Percentiles rank a stretch among this genome's conserved stretches.
Conservation (phyloP, 2,888 invertebrate species). For the Himalopsyche japonica region DNA sequence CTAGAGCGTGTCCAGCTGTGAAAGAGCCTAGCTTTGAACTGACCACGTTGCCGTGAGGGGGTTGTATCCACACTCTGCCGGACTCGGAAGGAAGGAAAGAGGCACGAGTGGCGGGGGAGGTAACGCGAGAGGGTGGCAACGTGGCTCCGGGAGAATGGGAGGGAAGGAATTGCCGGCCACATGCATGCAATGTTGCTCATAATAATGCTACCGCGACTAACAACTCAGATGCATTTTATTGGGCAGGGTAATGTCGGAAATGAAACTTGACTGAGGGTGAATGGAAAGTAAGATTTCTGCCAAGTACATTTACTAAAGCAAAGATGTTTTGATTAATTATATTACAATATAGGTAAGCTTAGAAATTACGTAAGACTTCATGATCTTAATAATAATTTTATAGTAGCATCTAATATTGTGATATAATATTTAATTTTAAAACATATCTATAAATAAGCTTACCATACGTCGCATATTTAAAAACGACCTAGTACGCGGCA, state of each 20-base stretch:
- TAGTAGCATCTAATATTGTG: too few species aligned
- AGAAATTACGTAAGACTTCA: too few species aligned
- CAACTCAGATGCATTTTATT: background rate
- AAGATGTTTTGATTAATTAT: too few species aligned
- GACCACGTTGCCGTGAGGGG: background rate
- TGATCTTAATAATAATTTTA: too few species aligned
- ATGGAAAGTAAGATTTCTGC: background rate
- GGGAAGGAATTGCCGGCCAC: background rate
- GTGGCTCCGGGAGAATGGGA: background rate
- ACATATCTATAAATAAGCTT: too few species aligned
- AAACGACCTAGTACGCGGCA: too few species aligned
- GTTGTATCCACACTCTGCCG: background rate
- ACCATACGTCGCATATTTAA: too few species aligned
- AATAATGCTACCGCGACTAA: background rate
- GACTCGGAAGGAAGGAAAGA: background rate
- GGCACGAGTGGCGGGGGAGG: background rate
- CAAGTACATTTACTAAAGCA: too few species aligned
- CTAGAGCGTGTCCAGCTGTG: background rate
- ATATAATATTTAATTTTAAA: too few species aligned
- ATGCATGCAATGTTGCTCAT: background rate
- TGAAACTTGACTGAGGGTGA: background rate
- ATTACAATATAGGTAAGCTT: too few species aligned
- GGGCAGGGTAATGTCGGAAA: background rate
- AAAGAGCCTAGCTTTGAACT: background rate
- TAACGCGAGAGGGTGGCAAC: background rate